phyloP scores from a whole-genome alignment of 2,113 vertebrate species.

The Cynocephalus volans region DNA sequence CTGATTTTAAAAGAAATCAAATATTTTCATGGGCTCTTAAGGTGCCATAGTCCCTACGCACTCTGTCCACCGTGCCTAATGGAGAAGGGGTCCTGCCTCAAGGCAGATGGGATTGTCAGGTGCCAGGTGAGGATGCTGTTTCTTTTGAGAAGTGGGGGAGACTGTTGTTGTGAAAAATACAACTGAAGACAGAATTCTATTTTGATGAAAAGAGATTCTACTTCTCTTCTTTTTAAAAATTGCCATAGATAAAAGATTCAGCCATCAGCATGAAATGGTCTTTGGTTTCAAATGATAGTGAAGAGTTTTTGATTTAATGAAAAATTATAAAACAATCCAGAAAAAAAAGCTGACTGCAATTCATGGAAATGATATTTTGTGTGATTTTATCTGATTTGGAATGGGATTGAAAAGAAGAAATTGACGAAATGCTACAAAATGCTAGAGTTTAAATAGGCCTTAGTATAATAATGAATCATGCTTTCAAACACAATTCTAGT shows the following conservation, averaged over 20 bases:
- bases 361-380: background rate
- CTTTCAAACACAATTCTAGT: background rate
- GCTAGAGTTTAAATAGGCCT: background rate
- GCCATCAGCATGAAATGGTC: background rate
- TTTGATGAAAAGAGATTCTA: background rate
- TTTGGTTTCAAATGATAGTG: background rate
- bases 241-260: background rate
- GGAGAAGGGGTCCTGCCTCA: too few species aligned
- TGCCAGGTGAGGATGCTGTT: background rate
- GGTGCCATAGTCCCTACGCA: rapidly evolving
- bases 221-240: background rate
- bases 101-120: background rate
- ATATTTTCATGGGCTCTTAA: background rate
- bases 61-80: rapidly evolving
- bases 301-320: conserved; percentile 55
- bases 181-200: background rate
- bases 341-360: background rate
- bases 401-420: background rate
- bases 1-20: background rate
- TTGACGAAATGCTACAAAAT: background rate
- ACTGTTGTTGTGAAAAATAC: background rate
- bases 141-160: background rate
- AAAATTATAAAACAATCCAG: conserved; percentile 5
- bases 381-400: conserved; percentile 29
- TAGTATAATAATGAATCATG: background rate